A percentile compares a stretch with the other conserved stretches of the same genome.
Conservation (phyloP, 2,797 vertebrate species). For the Tapirus indicus region DNA sequence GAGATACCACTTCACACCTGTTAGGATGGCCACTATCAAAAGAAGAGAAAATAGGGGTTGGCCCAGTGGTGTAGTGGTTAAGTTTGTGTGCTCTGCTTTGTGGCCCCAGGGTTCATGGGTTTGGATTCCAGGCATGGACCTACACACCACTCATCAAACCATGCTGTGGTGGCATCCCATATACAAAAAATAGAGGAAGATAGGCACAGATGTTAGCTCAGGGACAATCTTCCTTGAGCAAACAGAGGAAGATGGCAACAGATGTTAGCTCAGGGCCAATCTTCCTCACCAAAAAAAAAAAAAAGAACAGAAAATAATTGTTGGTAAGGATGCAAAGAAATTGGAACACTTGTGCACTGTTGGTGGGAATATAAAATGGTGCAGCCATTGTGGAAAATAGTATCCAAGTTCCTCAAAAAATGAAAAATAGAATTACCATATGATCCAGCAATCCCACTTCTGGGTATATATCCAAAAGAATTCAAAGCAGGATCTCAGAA, state of each 20-base stretch:
- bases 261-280: too few relatives aligned
- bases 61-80: too few relatives aligned
- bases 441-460: background rate
- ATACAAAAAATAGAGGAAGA: too few relatives aligned
- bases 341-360: background rate
- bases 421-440: background rate
- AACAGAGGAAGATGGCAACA: too few relatives aligned
- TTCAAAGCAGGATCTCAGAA: conserved; percentile 29
- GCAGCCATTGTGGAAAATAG: background rate
- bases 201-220: too few relatives aligned
- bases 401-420: background rate
- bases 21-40: background rate
- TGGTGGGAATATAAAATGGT: background rate
- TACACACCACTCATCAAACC: too few relatives aligned
- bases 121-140: too few relatives aligned
- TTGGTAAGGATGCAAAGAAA: background rate
- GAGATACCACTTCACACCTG: background rate
- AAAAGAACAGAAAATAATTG: background rate
- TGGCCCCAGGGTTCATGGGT: too few relatives aligned
- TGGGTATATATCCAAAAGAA: background rate
- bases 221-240: too few relatives aligned
- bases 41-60: background rate
- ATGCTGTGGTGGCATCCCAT: too few relatives aligned
- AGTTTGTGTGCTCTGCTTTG: too few relatives aligned
- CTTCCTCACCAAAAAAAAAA: too few relatives aligned